Conservation (phyloP, 92 coral and sea anemone species). For the Parazoanthus darwini region DNA sequence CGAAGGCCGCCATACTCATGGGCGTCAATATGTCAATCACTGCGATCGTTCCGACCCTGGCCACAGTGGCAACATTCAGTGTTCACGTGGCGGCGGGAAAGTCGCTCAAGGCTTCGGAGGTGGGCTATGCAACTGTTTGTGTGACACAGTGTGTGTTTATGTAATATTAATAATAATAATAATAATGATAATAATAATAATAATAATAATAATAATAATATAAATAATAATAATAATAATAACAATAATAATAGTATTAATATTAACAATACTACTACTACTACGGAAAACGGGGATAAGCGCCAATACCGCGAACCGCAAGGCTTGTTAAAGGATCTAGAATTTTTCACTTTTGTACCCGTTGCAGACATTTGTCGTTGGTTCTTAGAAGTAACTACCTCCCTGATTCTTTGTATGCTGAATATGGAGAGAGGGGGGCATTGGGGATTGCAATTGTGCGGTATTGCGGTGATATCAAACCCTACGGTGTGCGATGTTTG, state of each 20-base stretch:
- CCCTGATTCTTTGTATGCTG: not conserved
- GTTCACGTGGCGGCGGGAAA: slow-evolving; percentile 81
- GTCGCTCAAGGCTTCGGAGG: slow-evolving; percentile 35
- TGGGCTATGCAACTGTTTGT: not conserved
- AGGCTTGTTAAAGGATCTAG: not conserved
- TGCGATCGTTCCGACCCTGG: slow-evolving; percentile 74
- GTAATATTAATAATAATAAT: not conserved
- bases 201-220: too few relatives aligned
- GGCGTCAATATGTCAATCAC: slow-evolving; percentile 86
- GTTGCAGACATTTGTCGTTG: not conserved
- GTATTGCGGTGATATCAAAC: too few relatives aligned
- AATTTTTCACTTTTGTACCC: not conserved
- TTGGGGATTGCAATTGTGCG: too few relatives aligned
- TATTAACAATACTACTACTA: too few relatives aligned
- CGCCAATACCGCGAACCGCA: too few relatives aligned
- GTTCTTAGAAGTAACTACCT: too few relatives aligned
- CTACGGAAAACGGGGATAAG: too few relatives aligned
- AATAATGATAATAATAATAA: too few relatives aligned
- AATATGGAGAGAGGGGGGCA: too few relatives aligned
- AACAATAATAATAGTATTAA: too few relatives aligned
- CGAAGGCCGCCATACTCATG: slow-evolving; percentile 69
- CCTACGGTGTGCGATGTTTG: too few relatives aligned
- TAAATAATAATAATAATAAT: too few relatives aligned
- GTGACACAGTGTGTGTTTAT: not conserved
- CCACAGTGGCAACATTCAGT: slow-evolving; percentile 82